phyloP scores from a whole-genome alignment of 2,797 vertebrate species.

The Apogon talboti region DNA sequence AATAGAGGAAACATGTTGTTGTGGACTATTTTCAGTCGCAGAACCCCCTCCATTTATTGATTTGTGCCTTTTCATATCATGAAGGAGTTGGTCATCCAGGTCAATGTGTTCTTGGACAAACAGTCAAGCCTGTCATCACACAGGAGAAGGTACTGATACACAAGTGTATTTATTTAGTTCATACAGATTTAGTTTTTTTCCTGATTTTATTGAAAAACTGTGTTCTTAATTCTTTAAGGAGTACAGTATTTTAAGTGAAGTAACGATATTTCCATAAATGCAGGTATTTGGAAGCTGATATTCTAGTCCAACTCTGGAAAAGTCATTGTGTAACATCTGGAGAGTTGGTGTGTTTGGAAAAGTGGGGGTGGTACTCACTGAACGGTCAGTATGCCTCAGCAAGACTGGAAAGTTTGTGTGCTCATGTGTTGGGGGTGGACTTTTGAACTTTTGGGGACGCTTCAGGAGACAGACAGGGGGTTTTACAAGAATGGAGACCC shows the following conservation, averaged over 20 bases:
- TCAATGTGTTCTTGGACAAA: too few relatives aligned
- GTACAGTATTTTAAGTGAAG: too few relatives aligned
- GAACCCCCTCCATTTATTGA: too few relatives aligned
- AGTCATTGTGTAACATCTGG: constrained; percentile 59
- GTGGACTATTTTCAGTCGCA: too few relatives aligned
- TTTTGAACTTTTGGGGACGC: constrained; percentile 39
- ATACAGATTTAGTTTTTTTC: neutral
- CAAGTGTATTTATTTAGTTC: too few relatives aligned
- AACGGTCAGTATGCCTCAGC: constrained; percentile 51
- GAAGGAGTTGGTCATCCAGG: too few relatives aligned
- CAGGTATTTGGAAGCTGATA: neutral
- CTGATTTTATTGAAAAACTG: neutral
- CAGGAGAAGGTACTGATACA: too few relatives aligned
- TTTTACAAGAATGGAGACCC: constrained; percentile 15
- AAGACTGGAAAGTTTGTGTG: constrained; percentile 58
- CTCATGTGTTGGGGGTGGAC: constrained; percentile 14
- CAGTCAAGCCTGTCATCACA: too few relatives aligned
- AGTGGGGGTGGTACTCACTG: constrained; percentile 28
- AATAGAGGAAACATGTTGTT: too few relatives aligned
- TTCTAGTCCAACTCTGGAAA: neutral
- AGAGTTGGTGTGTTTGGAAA: constrained; percentile 33
- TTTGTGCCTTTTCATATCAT: too few relatives aligned
- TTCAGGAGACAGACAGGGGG: neutral
- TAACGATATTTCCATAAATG: too few relatives aligned
- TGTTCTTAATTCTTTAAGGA: too few relatives aligned